Evolutionary conservation across 1,140 invertebrate species (phyloP).

Genomic region (Stratiolaelaps scimitus): DNA sequence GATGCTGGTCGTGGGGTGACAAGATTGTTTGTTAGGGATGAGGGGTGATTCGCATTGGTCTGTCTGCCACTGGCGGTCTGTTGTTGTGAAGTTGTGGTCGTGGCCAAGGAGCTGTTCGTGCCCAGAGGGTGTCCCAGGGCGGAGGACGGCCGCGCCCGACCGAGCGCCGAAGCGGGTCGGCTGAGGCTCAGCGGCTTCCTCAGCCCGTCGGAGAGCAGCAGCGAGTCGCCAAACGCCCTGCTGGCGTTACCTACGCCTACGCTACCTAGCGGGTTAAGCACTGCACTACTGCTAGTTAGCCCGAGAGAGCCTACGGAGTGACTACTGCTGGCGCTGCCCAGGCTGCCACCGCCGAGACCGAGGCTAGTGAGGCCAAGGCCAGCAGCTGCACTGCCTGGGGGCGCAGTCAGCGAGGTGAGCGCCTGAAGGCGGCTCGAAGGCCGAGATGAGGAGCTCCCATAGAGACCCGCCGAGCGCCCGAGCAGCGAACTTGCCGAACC

Average conservation of each 20-base stretch:
- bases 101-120: slow-evolving; percentile 29
- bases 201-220: slow-evolving; percentile 27
- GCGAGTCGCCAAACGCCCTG: slow-evolving; percentile 15
- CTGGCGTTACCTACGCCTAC: neutral
- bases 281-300: neutral
- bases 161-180: slow-evolving; percentile 26
- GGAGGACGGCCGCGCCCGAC: slow-evolving; percentile 30
- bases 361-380: neutral
- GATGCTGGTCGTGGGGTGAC: slow-evolving; percentile 28
- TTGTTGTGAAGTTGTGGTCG: slow-evolving; percentile 16
- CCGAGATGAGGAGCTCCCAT: slow-evolving; percentile 30
- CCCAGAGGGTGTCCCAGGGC: slow-evolving; percentile 27
- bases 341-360: slow-evolving; percentile 6
- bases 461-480: slow-evolving; percentile 29
- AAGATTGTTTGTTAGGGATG: slow-evolving; percentile 17
- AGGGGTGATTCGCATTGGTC: slow-evolving; percentile 7
- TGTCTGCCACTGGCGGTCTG: no score
- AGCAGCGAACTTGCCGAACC: slow-evolving; percentile 28
- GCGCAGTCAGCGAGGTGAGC: slow-evolving; percentile 7
- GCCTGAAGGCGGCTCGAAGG: slow-evolving; percentile 27
- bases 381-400: neutral
- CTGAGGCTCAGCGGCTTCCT: slow-evolving; percentile 30
- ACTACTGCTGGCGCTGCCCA: slow-evolving; percentile 7
- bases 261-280: slow-evolving; percentile 1
- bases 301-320: slow-evolving; percentile 4